Evolutionary conservation across 2,113 vertebrate genomes (phyloP).

Genomic region (Hemicordylus capensis): DNA sequence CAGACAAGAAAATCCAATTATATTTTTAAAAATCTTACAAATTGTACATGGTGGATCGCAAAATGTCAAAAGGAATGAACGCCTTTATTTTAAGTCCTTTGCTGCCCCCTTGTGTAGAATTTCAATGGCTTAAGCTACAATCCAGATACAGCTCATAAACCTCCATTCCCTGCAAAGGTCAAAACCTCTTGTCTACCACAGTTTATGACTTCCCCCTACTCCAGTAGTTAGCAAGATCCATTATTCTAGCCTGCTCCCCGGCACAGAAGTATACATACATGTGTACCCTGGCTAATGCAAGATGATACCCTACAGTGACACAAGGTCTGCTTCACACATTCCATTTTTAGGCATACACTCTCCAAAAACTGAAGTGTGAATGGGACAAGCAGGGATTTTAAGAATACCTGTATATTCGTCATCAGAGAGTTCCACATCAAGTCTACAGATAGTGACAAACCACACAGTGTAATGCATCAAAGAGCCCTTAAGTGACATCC

Average conservation of each 20-base stretch:
- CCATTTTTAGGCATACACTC: too few relatives aligned
- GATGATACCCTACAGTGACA: not conserved
- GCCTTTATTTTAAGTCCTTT: slow-evolving; percentile 39
- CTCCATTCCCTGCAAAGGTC: not conserved
- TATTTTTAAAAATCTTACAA: not conserved
- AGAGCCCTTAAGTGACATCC: not conserved
- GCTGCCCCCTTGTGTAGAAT: slow-evolving; percentile 64
- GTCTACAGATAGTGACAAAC: not conserved
- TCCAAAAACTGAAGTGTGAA: too few relatives aligned
- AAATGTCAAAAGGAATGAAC: not conserved
- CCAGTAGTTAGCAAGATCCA: not conserved
- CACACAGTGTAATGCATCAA: not conserved
- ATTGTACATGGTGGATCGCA: not conserved
- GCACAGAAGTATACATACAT: not conserved
- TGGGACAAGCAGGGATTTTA: not conserved
- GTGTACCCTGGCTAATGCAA: not conserved
- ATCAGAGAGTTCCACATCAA: not conserved
- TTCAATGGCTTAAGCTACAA: not conserved
- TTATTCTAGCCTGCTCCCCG: not conserved
- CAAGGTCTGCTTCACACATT: not conserved
- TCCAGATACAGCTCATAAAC: not conserved
- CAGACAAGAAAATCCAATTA: slow-evolving; percentile 1
- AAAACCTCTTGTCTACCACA: not conserved
- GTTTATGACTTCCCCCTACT: not conserved
- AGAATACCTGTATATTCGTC: not conserved